A percentile compares a stretch with the other conserved stretches of the same genome.
These are phyloP conservation scores for Semibalanus balanoides DNA, from an alignment of 1,140 invertebrate species.

Conservation along the genomic window DNA sequence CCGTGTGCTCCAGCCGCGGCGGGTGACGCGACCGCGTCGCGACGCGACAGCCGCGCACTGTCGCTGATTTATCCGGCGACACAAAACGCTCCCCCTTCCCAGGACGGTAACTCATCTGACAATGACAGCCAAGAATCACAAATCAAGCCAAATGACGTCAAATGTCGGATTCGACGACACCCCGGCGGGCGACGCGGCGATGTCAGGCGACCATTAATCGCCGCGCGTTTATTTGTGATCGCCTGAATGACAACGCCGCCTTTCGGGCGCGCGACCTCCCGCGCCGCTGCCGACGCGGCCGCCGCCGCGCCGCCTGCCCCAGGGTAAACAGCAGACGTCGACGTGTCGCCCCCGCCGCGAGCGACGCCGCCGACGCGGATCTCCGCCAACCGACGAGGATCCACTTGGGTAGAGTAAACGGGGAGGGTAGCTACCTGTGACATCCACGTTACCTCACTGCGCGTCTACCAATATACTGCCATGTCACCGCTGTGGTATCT, in stretches of 20 bases:
- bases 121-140: conserved; percentile 2
- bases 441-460: no score
- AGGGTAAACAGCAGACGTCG: not conserved
- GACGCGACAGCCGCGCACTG: no score
- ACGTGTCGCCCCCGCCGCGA: no score
- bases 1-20: not conserved
- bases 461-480: no score
- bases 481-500: no score
- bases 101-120: conserved; percentile 1
- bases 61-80: not conserved
- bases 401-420: no score
- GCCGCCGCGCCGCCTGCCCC: no score
- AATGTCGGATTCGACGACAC: conserved; percentile 1
- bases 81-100: not conserved
- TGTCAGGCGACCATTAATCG: not conserved
- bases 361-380: no score
- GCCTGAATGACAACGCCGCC: not conserved
- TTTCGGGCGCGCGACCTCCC: not conserved
- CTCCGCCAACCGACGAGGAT: no score
- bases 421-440: no score
- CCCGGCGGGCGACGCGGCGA: not conserved
- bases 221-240: not conserved
- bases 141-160: conserved; percentile 2
- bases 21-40: not conserved
- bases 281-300: no score